Evolutionary conservation across 2,113 vertebrate species (phyloP), one percentile per base, ranked within the genome.

Genomic region (Todiramphus saurophagus): DNA sequence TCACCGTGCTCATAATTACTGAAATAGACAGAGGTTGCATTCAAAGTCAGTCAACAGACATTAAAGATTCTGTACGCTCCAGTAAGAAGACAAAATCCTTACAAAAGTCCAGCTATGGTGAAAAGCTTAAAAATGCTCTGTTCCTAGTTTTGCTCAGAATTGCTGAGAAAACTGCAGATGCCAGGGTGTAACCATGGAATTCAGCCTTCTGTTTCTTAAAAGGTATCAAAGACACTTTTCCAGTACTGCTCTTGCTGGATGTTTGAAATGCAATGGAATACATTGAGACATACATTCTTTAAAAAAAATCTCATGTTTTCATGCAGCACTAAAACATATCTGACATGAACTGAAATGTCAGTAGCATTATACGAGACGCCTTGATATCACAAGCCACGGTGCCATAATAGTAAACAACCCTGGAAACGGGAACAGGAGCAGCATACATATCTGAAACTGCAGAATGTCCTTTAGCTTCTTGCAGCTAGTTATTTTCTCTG

Each of bases 271-370:
- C 74, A 93, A 37, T 8, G 24, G 62, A 89, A 91, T 89, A 69
- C 17, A 75, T 12, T 17, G 64, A 94, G 53, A 91, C 27, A 64
- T 19, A 74, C 0, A 0, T 37, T 94, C 77, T 87, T 87, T 10
- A 13, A 90, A 53, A 41, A 37, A 89, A 87, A 53, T 30, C 67
- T 88, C 58, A 53, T 87, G 70, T 77, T 94, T 91, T 85, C 89
- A 83, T 87, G 70, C 53, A 89, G 31, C n/a, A 86, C 50, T 95
- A 62, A 91, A 94, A 85, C 69, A 73, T 78, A 84, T 30, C 68
- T 83, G 81, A 89, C 75, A 67, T 62, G 46, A 78, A 77, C 30
- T 59, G 67, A 94, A 93, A 83, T 77, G 84, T 91, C 78, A 96
- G 48, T 58, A 85, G 41, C 50, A 66, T 88, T 90, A 74, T 50